A percentile compares a stretch with the other conserved stretches of the same genome.
Evolutionary conservation across 1,140 invertebrate genomes (phyloP).

Genomic region (Musca domestica): DNA sequence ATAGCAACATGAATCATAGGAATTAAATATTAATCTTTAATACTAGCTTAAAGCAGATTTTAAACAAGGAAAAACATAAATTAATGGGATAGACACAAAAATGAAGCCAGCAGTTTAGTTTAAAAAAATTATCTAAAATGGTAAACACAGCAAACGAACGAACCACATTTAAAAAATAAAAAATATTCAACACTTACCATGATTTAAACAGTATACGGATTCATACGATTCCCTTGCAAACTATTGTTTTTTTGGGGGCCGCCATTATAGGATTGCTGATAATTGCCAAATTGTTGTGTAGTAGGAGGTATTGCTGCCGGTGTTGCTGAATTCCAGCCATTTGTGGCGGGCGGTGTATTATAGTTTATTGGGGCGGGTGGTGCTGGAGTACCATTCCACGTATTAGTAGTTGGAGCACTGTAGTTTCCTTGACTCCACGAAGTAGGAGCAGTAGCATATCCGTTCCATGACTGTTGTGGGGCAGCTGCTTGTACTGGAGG

Average conservation of each 20-base stretch:
- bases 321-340: conserved; percentile 21
- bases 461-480: too few species aligned
- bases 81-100: too few species aligned
- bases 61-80: too few species aligned
- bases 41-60: too few species aligned
- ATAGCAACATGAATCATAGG: too few species aligned
- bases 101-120: too few species aligned
- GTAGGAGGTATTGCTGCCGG: neutral
- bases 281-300: conserved; percentile 62
- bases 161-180: conserved; percentile 12
- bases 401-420: conserved; percentile 1
- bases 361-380: conserved; percentile 3
- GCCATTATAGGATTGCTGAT: conserved; percentile 69
- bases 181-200: conserved; percentile 26
- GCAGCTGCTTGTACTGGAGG: too few species aligned
- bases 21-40: too few species aligned
- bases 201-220: conserved; percentile 40
- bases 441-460: neutral
- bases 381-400: conserved; percentile 25
- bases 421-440: conserved; percentile 23
- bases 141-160: too few species aligned
- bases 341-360: conserved; percentile 10
- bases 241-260: conserved; percentile 63
- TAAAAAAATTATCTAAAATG: too few species aligned
- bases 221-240: conserved; percentile 56